Percentiles rank a stretch among this genome's conserved stretches.
phyloP scores from a whole-genome alignment of 2,113 vertebrate genomes.

The Halcyon senegalensis region DNA sequence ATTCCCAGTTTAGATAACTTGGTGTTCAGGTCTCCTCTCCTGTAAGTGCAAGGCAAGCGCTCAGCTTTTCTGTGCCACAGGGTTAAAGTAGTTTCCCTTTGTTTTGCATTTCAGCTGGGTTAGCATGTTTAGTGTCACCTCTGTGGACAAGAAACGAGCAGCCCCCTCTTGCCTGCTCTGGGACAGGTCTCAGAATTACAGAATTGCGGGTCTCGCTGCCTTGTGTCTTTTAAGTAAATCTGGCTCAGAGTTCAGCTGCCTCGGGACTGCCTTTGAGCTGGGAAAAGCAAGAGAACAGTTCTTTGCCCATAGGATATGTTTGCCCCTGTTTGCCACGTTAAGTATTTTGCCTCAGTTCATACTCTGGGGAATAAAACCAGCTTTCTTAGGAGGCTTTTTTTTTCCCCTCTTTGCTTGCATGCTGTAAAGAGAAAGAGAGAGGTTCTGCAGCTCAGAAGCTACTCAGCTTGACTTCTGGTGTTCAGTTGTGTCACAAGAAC shows the following conservation, averaged over 20 bases:
- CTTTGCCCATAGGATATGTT: background rate
- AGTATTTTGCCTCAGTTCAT: background rate
- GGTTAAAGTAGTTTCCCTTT: background rate
- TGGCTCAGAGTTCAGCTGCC: background rate
- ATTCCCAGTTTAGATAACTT: background rate
- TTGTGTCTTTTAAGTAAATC: background rate
- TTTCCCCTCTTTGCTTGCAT: background rate
- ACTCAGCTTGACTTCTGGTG: background rate
- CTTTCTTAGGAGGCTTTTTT: background rate
- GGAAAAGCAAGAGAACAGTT: background rate
- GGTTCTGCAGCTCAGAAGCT: background rate
- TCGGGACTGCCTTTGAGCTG: background rate
- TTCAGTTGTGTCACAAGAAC: background rate
- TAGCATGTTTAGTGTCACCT: background rate
- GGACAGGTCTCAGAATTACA: background rate
- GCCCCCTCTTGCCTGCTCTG: background rate
- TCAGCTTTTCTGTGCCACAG: background rate
- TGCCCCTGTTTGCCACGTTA: background rate
- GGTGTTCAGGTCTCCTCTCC: background rate
- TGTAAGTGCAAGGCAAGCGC: background rate
- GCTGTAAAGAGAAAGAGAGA: background rate
- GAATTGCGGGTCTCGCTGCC: background rate
- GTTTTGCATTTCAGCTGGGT: background rate
- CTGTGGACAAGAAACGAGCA: background rate
- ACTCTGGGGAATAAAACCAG: background rate